Base-by-base conservation (phyloP, 2,888 invertebrate species). In the Mimachlamys varia region DNA sequence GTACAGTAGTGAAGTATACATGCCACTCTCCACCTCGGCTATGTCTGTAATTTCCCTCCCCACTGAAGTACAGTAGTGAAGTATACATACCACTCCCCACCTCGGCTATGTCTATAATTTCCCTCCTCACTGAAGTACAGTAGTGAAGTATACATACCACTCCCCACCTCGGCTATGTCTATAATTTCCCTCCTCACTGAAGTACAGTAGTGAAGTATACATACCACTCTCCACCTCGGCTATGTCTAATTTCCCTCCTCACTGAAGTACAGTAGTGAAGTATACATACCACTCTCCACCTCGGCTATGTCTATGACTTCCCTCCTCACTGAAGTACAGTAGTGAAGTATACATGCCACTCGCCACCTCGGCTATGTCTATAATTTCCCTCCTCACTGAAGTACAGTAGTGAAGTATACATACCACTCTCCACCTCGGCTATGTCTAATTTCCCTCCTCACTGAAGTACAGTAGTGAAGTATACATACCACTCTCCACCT, bases 301-400 rank as follows among this genome's bases (percentile, higher is more conserved):
- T 99, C 98, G 12, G 99, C 98, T 93, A 99, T 98, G 95, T 99
- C 99, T 90, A 99, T 99, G 89, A 98, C 97, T 53, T 53, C 1
- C 53, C 5, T 7, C 19, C 19, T 44, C 44, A 44, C 44, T 44
- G 7, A 44, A 5, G 7, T 44, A 44, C 7, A 3, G 7, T 44
- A 44, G 44, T 44, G 50, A 22, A 33, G 33, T n/a, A 94, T 89
- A 90, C 92, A 58, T 92, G 97, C 97, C 99, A 7, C 98, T 98
- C 96, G 98, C 98, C 0, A 99, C 98, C 96, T 99, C 98, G 12
- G 99, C 98, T 93, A 99, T 98, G 95, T 99, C 99, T 90, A 99
- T 99, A 89, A 98, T 53, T 53, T 53, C 1, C 53, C 5, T 7
- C 19, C 19, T 44, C 44, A 44, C 44, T 44, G 7, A 44, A 5